Base-by-base conservation (phyloP, 2,888 invertebrate genomes). In the Macaria liturata region DNA sequence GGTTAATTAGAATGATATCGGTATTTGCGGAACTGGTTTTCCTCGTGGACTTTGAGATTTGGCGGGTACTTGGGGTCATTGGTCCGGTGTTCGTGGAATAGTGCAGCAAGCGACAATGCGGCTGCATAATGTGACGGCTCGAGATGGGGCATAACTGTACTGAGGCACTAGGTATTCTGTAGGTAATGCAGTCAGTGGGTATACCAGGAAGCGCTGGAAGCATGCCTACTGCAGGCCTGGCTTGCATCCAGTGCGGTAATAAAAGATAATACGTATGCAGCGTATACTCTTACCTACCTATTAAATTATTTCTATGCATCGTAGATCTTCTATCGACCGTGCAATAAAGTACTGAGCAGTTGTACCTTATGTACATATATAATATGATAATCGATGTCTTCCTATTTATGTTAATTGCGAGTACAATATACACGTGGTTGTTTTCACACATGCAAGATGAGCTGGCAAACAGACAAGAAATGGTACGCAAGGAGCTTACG, bases 191-290 rank as follows among this genome's bases (percentile, higher is more conserved):
- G 76, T 75, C 75, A 76, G 71, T 83, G 72, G 51, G 49, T 56
- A 54, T 83, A 86, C 85, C 70, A 88, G 89, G 89, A 89, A 89
- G 79, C 76, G 80, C 72, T 88, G 88, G 88, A 83, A 64, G 57
- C 61, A 60, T 86, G 88, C 86, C 86, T 84, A 84, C 75, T 73
- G 65, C 63, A 69, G 67, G 59, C 61, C 80, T 88, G 88, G 88
- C 85, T 66, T 48, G 49, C 60, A 62, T 83, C 87, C 88, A 88
- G 80, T 70, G 70, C 72, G 42, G 42, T 42, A 71, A 68, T 71
- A 74, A 64, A 46, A 55, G 47, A 60, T 58, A 31, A 31, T 31
- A 51, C 34, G 44, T 31, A 53, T 54, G 32, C 47, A 37, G 49
- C 51, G 50, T 49, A 58, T 58, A 37, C 51, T 42, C 53, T 8